Evolutionary conservation across 2,113 vertebrate species (phyloP).

Genomic region (Caranx melampygus): DNA sequence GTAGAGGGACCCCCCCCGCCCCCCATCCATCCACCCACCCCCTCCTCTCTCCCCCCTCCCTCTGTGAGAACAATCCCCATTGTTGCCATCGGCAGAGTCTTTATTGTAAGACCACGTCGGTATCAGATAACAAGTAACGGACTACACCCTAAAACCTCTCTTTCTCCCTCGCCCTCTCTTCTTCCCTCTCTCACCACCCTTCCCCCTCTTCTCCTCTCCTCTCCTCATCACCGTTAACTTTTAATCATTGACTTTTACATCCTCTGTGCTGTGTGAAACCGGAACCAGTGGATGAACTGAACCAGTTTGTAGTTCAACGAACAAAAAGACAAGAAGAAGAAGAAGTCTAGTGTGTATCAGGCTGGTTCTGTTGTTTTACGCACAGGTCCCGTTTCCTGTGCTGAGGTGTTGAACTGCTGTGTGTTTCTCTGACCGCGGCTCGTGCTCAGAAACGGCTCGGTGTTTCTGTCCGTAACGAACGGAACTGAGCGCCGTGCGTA

Average conservation of each 20-base stretch:
- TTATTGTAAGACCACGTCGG: constrained; percentile 72
- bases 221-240: constrained; percentile 68
- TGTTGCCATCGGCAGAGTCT: constrained; percentile 73
- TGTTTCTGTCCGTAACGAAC: not conserved
- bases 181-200: not conserved
- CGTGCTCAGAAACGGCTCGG: no score
- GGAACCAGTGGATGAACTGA: constrained; percentile 20
- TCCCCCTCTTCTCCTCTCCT: constrained; percentile 8
- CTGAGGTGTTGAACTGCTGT: no score
- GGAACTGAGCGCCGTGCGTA: not conserved
- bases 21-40: not conserved
- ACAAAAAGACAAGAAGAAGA: not conserved
- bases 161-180: not conserved
- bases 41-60: not conserved
- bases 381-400: not conserved
- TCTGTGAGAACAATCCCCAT: constrained; percentile 70
- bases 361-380: not conserved
- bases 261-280: constrained; percentile 39
- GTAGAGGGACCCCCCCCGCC: not conserved
- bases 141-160: constrained; percentile 69
- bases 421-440: no score
- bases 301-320: not conserved
- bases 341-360: no score
- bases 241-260: constrained; percentile 72
- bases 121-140: constrained; percentile 84